Evolutionary conservation across 2,888 invertebrate genomes (phyloP), one percentile per base, ranked within the genome.

Genomic region (Orthonychiurus folsomi): DNA sequence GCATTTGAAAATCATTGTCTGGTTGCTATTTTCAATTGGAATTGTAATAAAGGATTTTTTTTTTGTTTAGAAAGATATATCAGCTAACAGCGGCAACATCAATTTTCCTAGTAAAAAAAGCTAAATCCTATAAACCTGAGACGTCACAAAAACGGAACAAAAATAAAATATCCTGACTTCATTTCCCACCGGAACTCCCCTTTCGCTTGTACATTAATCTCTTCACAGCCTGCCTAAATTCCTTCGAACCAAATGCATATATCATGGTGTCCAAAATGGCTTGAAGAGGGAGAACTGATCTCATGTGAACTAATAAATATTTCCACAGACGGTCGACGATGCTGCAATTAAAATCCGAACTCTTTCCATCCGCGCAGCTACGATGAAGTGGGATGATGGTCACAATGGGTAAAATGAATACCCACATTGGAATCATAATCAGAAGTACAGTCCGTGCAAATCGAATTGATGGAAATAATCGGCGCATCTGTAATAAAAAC

Each of bases 381-480:
- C 70, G 61, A 53, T 71, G 69, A 15, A 73, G 63, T 52, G 73
- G 73, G 64, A 73, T 72, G 63, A 73, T 73, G 9, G 69, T 72
- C 52, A 73, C 66, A 50, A 73, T 71, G 2, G 73, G 73, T 9
- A 73, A 64, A 48, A 73, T 71, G 59, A 73, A 73, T 12, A 72
- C 64, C 73, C 73, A 73, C 71, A 72, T 73, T 54, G 72, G 72
- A 37, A 72, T 72, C 72, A 73, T 72, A 27, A 73, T 73, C 20
- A 73, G 66, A 20, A 73, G 66, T 23, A 73, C 71, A 5, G 73
- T 73, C 20, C 72, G 59, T 1, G 73, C 73, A 63, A 73, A 73
- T 5, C 73, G 63, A 37, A 73, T 72, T 1, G 72, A 72, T 20
- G 73, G 73, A 52, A 73, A 72, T 50, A 73, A 57, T 28, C 73